Base-by-base conservation (phyloP, 2,797 vertebrate genomes). In the Pseudopleuronectes americanus region DNA sequence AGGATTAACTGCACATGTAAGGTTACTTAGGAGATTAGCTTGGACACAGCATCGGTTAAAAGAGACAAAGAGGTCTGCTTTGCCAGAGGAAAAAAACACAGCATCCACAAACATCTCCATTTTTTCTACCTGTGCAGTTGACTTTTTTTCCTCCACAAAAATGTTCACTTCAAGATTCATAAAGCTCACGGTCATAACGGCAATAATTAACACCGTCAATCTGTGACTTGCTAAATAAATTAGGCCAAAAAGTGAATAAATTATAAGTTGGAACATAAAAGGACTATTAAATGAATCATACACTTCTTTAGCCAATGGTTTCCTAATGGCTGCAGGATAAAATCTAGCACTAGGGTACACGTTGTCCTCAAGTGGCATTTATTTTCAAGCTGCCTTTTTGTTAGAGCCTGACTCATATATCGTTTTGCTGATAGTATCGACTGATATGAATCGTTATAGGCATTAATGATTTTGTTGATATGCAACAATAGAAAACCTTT, bases 251-350 rank as follows among this genome's bases (percentile, higher is more conserved):
- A 76, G 72, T 90, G 81, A 89, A 90, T 90, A 75, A 89, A 83
- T 84, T 12, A 91, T 89, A 84, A 83, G 78, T 59, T 80, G 80
- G 83, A 82, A 38, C 64, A 79, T 74, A 77, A 80, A 64, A 60
- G 36, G 74, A 74, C 74, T 75, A 49, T 68, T 86, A 56, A 89
- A 89, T 90, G 41, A 88, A 86, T 89, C 53, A 87, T 86, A 73
- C 43, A 52, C 61, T 80, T 83, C 47, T 88, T 76, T 67, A 47
- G 88, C 83, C 89, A 88, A 80, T 63, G 81, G 38, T 79, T 78
- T 85, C 73, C 70, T 68, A 71, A 85, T 79, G 48, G 81, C 84
- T 80, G 78, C 1, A 75, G 80, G 78, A 57, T 62, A 73, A 68
- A 63, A 82, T 69, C 38, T 59, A 68, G 49, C 74, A 75, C 68